Percentiles rank a stretch among this genome's conserved stretches.
Evolutionary conservation across 2,113 vertebrate genomes (phyloP).

Genomic region (Balaeniceps rex): DNA sequence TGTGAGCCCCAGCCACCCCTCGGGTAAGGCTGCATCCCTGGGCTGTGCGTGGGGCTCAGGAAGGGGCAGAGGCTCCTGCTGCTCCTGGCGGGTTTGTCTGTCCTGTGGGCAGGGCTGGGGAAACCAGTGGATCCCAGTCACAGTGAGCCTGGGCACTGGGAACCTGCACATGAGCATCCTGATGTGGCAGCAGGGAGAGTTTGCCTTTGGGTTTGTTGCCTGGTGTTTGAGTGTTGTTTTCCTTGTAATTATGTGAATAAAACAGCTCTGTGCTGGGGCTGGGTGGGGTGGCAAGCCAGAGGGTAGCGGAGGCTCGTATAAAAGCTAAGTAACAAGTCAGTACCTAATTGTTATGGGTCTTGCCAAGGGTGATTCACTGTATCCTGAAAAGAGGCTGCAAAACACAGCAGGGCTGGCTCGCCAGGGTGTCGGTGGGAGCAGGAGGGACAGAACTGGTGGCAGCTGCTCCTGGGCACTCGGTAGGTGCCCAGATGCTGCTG

Average conservation of each 20-base stretch:
- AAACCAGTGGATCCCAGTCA: background rate
- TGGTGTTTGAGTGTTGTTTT: background rate
- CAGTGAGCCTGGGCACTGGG: background rate
- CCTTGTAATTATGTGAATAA: background rate
- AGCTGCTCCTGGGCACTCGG: background rate
- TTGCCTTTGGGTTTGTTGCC: background rate
- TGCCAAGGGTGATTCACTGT: background rate
- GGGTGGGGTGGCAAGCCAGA: background rate
- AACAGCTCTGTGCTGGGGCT: background rate
- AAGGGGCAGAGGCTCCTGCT: background rate
- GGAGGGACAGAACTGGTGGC: background rate
- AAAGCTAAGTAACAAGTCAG: background rate
- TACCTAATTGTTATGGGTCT: background rate
- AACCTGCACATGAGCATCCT: rapidly evolving
- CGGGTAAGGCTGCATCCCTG: rapidly evolving
- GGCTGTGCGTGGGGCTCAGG: rapidly evolving
- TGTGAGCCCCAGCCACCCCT: rapidly evolving
- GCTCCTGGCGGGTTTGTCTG: rapidly evolving
- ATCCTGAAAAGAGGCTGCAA: background rate
- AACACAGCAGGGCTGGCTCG: background rate
- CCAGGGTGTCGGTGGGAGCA: background rate
- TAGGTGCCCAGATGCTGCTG: background rate
- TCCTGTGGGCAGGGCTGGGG: background rate
- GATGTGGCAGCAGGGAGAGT: background rate
- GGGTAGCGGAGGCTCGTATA: background rate